Evolutionary conservation across 2,797 vertebrate species (phyloP).

Genomic region (Pipistrellus pipistrellus): DNA sequence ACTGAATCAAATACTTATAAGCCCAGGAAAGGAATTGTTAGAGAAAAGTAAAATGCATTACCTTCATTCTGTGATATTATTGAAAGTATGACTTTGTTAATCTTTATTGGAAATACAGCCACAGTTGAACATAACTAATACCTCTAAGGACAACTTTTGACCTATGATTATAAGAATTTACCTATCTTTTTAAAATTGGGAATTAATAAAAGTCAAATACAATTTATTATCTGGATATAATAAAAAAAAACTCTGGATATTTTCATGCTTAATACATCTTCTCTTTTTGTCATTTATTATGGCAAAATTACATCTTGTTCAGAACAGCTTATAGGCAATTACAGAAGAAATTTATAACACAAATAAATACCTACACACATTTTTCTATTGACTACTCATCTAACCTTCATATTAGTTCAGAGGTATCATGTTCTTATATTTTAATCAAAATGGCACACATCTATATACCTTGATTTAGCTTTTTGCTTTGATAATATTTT

Average conservation of each 20-base stretch:
- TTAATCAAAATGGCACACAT: not conserved
- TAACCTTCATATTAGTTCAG: conserved; percentile 7
- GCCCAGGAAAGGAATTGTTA: not conserved
- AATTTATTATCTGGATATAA: conserved; percentile 18
- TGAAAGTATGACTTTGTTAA: not conserved
- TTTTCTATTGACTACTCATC: conserved; percentile 17
- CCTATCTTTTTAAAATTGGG: not conserved
- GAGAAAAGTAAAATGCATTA: not conserved
- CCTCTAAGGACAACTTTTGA: not conserved
- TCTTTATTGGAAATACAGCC: not conserved
- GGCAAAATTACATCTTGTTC: not conserved
- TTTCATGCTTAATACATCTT: not conserved
- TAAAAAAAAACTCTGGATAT: conserved; percentile 33
- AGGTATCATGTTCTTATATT: not conserved
- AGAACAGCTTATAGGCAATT: not conserved
- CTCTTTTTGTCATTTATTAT: not conserved
- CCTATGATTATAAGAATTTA: not conserved
- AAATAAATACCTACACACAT: not conserved
- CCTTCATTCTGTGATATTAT: not conserved
- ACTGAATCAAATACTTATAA: not conserved
- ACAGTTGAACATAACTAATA: not conserved
- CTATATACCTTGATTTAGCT: not conserved
- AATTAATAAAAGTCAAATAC: not conserved
- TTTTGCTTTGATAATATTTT: not conserved
- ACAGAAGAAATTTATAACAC: conserved; percentile 17